These are phyloP conservation scores for Echinometra lucunter DNA, from an alignment of 53 echinoderm and acorn worm species.

Conservation along the genomic window DNA sequence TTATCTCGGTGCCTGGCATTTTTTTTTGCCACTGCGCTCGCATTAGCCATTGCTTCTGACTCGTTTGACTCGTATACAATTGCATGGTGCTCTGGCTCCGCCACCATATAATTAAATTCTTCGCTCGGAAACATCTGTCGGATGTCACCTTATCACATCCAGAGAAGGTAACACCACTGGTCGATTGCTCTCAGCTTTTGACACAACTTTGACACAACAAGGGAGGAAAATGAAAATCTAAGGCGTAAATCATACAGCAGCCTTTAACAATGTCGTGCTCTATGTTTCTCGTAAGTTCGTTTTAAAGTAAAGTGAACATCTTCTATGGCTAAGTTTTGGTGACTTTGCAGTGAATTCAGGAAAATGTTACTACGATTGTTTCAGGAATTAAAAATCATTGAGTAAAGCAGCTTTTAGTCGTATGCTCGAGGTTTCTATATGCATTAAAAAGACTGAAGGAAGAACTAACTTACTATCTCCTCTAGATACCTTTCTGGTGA, in stretches of 20 bases:
- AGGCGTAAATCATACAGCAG: not conserved
- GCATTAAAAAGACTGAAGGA: not conserved
- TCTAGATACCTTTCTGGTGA: not conserved
- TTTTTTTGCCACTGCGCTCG: not conserved
- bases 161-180: not conserved
- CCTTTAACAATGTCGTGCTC: not conserved
- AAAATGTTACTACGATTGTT: no score
- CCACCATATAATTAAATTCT: slow-evolving; percentile 14
- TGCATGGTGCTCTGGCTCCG: not conserved
- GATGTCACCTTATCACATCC: not conserved
- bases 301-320: no score
- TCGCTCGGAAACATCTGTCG: slow-evolving; percentile 21
- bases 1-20: not conserved
- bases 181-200: not conserved
- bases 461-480: not conserved
- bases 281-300: not conserved
- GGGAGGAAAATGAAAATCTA: not conserved
- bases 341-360: no score
- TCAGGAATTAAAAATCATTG: no score
- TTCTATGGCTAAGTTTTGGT: no score
- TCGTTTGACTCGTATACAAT: slow-evolving; percentile 19
- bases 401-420: no score
- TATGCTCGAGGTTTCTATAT: no score
- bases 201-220: not conserved
- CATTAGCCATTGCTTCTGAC: slow-evolving; percentile 9